Evolutionary conservation across 2,113 vertebrate genomes (phyloP), one percentile per base, ranked within the genome.

Genomic region (Thamnaconus septentrionalis): DNA sequence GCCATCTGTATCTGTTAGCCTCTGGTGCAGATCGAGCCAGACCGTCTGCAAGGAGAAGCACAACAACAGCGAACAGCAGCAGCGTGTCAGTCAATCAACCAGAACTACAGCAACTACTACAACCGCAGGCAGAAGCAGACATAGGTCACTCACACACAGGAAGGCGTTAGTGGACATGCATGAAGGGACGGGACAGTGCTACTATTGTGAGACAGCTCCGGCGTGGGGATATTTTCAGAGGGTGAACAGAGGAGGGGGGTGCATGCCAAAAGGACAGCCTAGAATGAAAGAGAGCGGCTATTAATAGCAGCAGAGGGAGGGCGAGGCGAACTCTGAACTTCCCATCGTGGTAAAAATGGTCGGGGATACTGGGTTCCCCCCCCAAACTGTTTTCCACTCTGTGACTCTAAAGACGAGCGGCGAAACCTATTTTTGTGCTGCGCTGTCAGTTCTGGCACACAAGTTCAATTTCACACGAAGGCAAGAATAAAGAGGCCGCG

Each of bases 11-110:
- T 97, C 95, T 0, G 93, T 95, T 84, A 98, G 92, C 82, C 94
- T 93, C 92, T 98, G 96, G 83, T 97, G 96, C 88, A 99, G 93
- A 86, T 99, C 97, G 78, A 99, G 94, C 92, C 93, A 97, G 64
- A 99, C 93, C 1, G 95, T 94, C 97, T 99, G 92, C 66, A 91
- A 87, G 71, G 72, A 79, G 70, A 87, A 90, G 75, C 69, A 85
- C 83, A 86, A 83, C 69, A 39, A 80, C 76, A 88, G 87, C 41
- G 48, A 76, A 54, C 79, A 76, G 71, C 84, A 74, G 61, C 67
- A 78, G 68, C 81, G 70, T 65, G 78, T 90, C 83, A 79, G 81
- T 84, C 78, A 76, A 73, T 31, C 69, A 43, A 74, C 71, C 71
- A 56, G 64, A 79, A 75, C 59, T 5, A 75, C 66, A 77, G 57